phyloP scores from a whole-genome alignment of 2,888 invertebrate species.

The Drosophila paramelanica region DNA sequence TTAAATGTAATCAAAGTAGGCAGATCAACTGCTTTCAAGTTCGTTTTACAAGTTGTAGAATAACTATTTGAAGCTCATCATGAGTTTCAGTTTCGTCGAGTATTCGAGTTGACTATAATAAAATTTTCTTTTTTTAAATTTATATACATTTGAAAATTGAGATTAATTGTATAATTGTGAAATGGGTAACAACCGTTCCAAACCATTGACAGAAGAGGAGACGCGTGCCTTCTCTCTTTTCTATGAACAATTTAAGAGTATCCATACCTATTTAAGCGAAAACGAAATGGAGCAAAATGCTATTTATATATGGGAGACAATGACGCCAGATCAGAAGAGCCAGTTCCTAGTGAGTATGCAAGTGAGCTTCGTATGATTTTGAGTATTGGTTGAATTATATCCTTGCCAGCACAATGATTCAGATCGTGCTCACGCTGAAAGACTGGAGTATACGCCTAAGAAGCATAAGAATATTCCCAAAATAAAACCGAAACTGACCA shows the following conservation, averaged over 20 bases:
- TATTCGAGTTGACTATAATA: not conserved
- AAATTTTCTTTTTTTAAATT: not conserved
- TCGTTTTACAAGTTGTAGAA: not conserved
- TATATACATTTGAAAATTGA: not conserved
- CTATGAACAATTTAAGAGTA: not conserved
- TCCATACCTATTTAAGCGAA: not conserved
- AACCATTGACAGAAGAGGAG: too few species aligned
- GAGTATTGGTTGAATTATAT: not conserved
- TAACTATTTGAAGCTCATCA: not conserved
- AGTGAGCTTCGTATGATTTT: not conserved
- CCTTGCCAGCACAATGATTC: not conserved
- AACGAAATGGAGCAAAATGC: not conserved
- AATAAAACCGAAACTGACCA: not conserved
- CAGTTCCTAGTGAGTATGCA: slow-evolving; percentile 5
- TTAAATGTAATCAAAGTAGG: not conserved
- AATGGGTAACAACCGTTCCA: not conserved
- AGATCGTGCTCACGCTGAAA: not conserved
- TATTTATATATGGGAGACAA: not conserved
- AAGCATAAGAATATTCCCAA: not conserved
- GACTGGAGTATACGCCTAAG: not conserved
- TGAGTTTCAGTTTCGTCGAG: not conserved
- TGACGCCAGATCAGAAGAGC: slow-evolving; percentile 6
- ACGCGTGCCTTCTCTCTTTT: not conserved
- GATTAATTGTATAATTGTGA: not conserved
- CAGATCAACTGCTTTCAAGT: not conserved